A percentile compares a stretch with the other conserved stretches of the same genome.
Conservation (phyloP, 2,888 invertebrate genomes). For the Trimorus sp. region DNA sequence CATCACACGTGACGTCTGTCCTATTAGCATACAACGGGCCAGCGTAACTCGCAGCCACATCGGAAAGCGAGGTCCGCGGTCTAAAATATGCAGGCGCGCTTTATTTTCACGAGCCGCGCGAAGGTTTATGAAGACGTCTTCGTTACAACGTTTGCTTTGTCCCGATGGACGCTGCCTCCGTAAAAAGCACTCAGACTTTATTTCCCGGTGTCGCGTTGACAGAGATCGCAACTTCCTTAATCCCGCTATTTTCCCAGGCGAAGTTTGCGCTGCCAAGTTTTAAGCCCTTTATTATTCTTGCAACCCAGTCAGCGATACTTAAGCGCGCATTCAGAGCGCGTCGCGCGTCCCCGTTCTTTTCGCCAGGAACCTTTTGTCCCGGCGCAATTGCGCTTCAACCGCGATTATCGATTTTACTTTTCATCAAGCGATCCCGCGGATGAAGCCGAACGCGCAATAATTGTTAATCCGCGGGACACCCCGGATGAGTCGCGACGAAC, state of each 20-base stretch:
- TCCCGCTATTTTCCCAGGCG: conserved; percentile 39
- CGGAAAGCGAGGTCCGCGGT: conserved; percentile 8
- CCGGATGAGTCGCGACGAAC: too few relatives aligned
- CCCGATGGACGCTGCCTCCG: conserved; percentile 25
- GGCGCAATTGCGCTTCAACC: conserved; percentile 18
- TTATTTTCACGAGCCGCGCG: conserved; percentile 40
- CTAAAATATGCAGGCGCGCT: conserved; percentile 29
- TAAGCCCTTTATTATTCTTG: conserved; percentile 57
- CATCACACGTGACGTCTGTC: too few relatives aligned
- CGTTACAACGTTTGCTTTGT: conserved; percentile 43
- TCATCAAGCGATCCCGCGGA: too few relatives aligned
- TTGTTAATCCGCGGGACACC: too few relatives aligned
- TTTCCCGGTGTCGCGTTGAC: conserved; percentile 43
- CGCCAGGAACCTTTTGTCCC: conserved; percentile 19
- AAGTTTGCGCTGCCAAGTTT: conserved; percentile 50
- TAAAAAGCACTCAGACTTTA: conserved; percentile 49
- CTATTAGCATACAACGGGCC: too few relatives aligned
- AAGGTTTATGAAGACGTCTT: conserved; percentile 38
- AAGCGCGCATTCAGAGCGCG: conserved; percentile 13
- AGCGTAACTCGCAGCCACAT: too few relatives aligned
- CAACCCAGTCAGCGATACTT: conserved; percentile 52
- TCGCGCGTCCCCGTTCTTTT: conserved; percentile 33
- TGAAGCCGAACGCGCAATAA: too few relatives aligned
- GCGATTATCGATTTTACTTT: conserved; percentile 25
- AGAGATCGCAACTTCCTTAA: conserved; percentile 56